Conservation (phyloP, 2,113 vertebrate genomes). For the Agelaius phoeniceus region DNA sequence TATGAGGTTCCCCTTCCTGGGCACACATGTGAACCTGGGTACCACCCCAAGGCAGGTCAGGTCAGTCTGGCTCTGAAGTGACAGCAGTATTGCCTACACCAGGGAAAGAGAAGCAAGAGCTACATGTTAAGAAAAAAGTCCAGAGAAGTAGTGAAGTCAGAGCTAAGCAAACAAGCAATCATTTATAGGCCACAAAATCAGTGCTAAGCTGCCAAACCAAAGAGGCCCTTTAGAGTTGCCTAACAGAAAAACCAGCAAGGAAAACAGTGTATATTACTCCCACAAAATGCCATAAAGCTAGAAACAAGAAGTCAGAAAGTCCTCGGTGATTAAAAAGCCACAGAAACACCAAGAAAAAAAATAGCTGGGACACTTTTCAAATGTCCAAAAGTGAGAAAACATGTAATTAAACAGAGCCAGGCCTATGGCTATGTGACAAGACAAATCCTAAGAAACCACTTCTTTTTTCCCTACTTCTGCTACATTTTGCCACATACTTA, state of each 20-base stretch:
- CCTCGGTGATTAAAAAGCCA: conserved; percentile 44
- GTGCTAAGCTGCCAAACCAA: conserved; percentile 47
- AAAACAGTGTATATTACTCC: conserved; percentile 43
- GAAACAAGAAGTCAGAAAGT: conserved; percentile 32
- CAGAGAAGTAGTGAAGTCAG: conserved; percentile 23
- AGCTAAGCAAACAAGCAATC: conserved; percentile 31
- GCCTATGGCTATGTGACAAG: neutral
- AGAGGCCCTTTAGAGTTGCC: conserved; percentile 34
- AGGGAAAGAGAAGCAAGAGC: neutral
- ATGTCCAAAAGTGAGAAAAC: neutral
- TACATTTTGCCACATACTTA: neutral
- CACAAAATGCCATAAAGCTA: conserved; percentile 39
- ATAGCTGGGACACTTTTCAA: neutral
- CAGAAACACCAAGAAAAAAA: conserved; percentile 57
- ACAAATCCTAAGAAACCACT: neutral
- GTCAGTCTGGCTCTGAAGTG: neutral
- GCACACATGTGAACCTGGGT: neutral
- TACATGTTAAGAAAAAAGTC: neutral
- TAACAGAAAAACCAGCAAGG: conserved; percentile 62
- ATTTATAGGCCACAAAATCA: conserved; percentile 44
- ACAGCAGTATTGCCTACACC: fast-evolving
- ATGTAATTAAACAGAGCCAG: neutral
- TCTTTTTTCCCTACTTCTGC: neutral
- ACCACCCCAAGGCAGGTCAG: neutral
- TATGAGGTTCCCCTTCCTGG: fast-evolving